Conservation (phyloP, 1,140 invertebrate genomes). For the Pachypsylla venusta region DNA sequence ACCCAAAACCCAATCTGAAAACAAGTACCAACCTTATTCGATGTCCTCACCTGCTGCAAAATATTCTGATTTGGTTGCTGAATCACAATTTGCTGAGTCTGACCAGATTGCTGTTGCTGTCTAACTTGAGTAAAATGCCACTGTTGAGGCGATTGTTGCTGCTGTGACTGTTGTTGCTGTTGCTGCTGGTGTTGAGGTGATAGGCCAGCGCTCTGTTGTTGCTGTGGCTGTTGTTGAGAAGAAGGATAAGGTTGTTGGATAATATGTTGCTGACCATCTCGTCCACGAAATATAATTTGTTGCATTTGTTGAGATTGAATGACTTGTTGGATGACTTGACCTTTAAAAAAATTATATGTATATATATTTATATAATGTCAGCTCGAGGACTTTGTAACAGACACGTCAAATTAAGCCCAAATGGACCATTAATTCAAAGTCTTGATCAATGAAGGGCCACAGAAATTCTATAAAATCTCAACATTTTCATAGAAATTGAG, state of each 20-base stretch:
- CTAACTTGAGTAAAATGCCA: slow-evolving; percentile 6
- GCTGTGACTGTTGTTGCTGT: not conserved
- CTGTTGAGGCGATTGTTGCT: not conserved
- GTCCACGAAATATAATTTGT: not conserved
- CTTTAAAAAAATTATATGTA: no score
- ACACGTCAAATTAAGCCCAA: no score
- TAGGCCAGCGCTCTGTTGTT: not conserved
- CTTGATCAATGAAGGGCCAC: no score
- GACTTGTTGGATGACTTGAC: no score
- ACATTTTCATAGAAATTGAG: no score
- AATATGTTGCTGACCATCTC: slow-evolving; percentile 1
- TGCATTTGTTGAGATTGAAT: not conserved
- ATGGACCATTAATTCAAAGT: no score
- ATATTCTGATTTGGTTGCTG: no score
- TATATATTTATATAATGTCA: no score
- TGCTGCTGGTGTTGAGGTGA: slow-evolving; percentile 18
- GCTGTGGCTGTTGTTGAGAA: not conserved
- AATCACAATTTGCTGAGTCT: slow-evolving; percentile 12
- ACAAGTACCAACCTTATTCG: not conserved
- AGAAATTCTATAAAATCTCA: no score
- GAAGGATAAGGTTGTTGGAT: not conserved
- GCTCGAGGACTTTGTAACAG: no score
- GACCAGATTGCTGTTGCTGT: not conserved
- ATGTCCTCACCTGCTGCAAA: not conserved
- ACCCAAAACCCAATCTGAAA: not conserved